A percentile compares a stretch with the other conserved stretches of the same genome.
phyloP scores from a whole-genome alignment of 2,797 vertebrate species.

The Chelmon rostratus region DNA sequence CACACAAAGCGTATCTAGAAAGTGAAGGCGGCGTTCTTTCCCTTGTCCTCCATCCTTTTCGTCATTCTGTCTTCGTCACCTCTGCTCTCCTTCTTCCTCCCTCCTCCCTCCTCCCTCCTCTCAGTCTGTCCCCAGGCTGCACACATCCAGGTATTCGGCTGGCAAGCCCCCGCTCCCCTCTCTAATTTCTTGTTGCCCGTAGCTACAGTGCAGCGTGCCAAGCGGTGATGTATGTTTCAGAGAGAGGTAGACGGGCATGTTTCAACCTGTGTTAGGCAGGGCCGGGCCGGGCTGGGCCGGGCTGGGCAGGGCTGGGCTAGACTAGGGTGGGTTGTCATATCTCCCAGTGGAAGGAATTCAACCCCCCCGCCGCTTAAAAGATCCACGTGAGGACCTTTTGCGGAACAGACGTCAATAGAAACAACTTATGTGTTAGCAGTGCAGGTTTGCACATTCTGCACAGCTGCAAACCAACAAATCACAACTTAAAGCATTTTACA shows the following conservation, averaged over 20 bases:
- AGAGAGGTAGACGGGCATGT: constrained; percentile 44
- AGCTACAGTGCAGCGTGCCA: constrained; percentile 50
- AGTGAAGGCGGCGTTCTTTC: not conserved
- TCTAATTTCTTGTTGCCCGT: constrained; percentile 67
- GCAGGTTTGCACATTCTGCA: not conserved
- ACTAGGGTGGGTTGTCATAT: constrained; percentile 7
- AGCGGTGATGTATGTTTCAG: constrained; percentile 60
- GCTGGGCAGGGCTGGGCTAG: not conserved
- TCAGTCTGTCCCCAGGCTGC: constrained; percentile 38
- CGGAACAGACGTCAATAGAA: not conserved
- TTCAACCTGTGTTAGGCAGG: constrained; percentile 44
- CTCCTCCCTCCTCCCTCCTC: constrained; percentile 2
- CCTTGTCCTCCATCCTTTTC: not conserved
- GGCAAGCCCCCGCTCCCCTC: constrained; percentile 47
- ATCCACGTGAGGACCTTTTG: constrained; percentile 20
- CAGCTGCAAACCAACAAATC: not conserved
- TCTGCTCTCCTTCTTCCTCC: not conserved
- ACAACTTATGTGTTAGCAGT: not conserved
- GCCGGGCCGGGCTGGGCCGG: constrained; percentile 14
- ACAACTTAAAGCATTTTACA: not conserved
- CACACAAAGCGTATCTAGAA: not conserved
- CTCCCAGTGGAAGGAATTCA: constrained; percentile 44
- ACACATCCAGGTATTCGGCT: constrained; percentile 60
- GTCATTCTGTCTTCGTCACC: too few relatives aligned
- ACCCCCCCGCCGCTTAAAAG: not conserved